These are phyloP conservation scores for Champsocephalus esox DNA, from an alignment of 2,797 vertebrate species.

Conservation along the genomic window DNA sequence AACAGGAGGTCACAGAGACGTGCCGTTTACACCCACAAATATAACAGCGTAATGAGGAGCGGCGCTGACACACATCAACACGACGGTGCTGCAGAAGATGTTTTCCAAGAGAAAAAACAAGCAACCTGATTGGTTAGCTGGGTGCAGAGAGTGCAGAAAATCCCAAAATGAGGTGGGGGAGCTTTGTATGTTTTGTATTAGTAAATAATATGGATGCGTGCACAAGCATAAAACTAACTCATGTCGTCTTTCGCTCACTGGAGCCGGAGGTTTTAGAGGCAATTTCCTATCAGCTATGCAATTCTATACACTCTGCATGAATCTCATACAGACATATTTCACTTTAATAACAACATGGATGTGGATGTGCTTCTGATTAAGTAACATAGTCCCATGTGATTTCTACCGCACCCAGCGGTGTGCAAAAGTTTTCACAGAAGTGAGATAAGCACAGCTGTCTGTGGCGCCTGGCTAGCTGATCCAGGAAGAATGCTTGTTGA, in stretches of 20 bases:
- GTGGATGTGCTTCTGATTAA: conserved; percentile 23
- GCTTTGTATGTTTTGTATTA: conserved; percentile 28
- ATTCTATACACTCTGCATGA: neutral
- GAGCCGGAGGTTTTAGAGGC: conserved; percentile 11
- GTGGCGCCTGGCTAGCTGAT: conserved; percentile 45
- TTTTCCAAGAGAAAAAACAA: conserved; percentile 31
- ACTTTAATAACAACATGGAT: conserved; percentile 31
- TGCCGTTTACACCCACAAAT: conserved; percentile 9
- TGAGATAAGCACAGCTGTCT: conserved; percentile 36
- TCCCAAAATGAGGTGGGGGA: conserved; percentile 12
- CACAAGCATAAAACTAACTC: conserved; percentile 31
- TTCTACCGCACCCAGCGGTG: neutral
- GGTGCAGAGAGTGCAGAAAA: conserved; percentile 16
- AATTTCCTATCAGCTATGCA: conserved; percentile 41
- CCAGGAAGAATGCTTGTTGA: conserved; percentile 39
- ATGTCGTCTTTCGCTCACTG: conserved; percentile 13
- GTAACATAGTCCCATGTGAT: conserved; percentile 37
- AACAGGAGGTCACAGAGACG: conserved; percentile 18
- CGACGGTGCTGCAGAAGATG: conserved; percentile 11
- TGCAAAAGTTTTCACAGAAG: conserved; percentile 26
- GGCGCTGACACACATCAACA: conserved; percentile 24
- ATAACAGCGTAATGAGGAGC: conserved; percentile 35
- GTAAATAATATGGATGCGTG: conserved; percentile 27
- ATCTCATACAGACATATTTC: conserved; percentile 22
- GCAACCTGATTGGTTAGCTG: conserved; percentile 18